A percentile compares a stretch with the other conserved stretches of the same genome.
Evolutionary conservation across 2,113 vertebrate species (phyloP).

Genomic region (Hippocampus mohnikei): DNA sequence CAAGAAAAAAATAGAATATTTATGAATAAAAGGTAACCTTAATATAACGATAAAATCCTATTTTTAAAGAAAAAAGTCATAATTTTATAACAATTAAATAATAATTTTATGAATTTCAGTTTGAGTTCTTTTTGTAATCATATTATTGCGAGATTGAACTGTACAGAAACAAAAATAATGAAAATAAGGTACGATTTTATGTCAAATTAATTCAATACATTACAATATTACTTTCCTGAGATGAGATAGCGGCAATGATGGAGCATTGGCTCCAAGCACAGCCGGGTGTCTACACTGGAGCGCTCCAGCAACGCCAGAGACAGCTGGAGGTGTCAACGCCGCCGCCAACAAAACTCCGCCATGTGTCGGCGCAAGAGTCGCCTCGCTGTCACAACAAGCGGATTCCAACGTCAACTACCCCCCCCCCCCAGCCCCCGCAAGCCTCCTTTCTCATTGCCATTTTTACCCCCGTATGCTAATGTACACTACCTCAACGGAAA

Average conservation of each 20-base stretch:
- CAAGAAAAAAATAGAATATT: no score
- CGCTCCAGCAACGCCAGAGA: constrained; percentile 63
- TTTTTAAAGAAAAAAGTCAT: background rate
- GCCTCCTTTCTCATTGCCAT: constrained; percentile 4
- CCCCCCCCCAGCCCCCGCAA: background rate
- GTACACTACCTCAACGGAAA: background rate
- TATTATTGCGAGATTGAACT: no score
- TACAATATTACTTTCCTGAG: constrained; percentile 20
- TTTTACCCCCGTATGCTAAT: constrained; percentile 1
- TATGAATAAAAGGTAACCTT: no score
- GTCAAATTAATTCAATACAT: background rate
- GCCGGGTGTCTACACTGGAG: constrained; percentile 61
- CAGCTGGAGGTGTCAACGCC: constrained; percentile 77
- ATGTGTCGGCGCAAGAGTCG: constrained; percentile 61
- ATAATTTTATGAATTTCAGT: background rate
- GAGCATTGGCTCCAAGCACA: constrained; percentile 66
- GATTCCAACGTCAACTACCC: constrained; percentile 36
- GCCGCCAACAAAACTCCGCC: constrained; percentile 50
- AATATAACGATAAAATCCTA: background rate
- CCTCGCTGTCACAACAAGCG: constrained; percentile 69
- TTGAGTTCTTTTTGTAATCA: no score
- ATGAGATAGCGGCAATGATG: constrained; percentile 39
- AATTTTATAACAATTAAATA: background rate
- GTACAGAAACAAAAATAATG: no score
- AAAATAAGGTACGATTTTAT: no score